Percentiles rank a stretch among this genome's conserved stretches.
phyloP scores from a whole-genome alignment of 2,113 vertebrate genomes.

The Okapia johnstoni region DNA sequence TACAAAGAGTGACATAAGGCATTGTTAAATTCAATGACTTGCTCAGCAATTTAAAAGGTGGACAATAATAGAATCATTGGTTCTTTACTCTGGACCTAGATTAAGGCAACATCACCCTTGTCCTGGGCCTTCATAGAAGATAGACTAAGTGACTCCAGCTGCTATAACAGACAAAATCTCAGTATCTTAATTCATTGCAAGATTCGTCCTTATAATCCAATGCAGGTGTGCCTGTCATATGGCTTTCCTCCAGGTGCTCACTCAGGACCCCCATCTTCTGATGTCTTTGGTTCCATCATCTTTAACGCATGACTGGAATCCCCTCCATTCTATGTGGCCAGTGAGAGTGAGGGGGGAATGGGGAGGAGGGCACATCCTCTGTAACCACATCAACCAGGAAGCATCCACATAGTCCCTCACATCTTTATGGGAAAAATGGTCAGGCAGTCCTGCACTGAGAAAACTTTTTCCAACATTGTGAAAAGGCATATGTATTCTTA shows the following conservation, averaged over 20 bases:
- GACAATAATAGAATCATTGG: neutral
- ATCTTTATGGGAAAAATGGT: neutral
- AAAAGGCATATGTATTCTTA: neutral
- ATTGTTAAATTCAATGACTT: neutral
- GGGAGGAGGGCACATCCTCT: neutral
- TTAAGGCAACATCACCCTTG: neutral
- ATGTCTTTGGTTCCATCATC: neutral
- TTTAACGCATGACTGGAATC: neutral
- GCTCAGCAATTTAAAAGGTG: neutral
- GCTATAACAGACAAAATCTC: neutral
- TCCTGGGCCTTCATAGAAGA: neutral
- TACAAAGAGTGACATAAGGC: neutral
- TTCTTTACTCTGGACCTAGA: neutral
- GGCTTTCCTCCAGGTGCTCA: neutral
- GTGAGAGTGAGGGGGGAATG: accelerated
- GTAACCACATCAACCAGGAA: neutral
- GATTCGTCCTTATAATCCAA: neutral
- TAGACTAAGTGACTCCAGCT: neutral
- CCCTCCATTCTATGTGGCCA: neutral
- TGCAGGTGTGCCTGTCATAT: neutral
- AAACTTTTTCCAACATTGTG: neutral
- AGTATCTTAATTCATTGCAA: neutral
- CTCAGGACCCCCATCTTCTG: neutral
- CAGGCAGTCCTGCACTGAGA: neutral
- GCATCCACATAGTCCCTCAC: neutral